phyloP scores from a whole-genome alignment of 2,113 vertebrate species.

The Pristiophorus japonicus region DNA sequence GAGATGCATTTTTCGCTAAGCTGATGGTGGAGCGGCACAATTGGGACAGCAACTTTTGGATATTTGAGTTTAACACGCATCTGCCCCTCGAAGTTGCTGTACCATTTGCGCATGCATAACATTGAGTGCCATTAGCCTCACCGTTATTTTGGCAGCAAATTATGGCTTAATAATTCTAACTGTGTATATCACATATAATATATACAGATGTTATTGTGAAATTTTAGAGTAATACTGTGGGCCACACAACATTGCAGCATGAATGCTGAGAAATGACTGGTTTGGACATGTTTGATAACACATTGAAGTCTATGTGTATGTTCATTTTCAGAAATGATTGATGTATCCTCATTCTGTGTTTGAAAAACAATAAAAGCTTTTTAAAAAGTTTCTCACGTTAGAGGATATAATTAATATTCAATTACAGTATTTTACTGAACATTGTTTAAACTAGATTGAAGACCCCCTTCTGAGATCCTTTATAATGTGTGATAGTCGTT shows the following conservation, averaged over 20 bases:
- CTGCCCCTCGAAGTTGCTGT: background rate
- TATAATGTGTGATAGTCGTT: background rate
- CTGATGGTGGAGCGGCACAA: background rate
- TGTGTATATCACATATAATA: background rate
- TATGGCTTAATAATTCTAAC: background rate
- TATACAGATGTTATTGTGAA: background rate
- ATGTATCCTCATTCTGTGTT: background rate
- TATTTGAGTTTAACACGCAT: background rate
- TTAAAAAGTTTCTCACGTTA: background rate
- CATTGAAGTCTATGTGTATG: background rate
- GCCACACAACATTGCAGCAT: background rate
- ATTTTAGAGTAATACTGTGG: background rate
- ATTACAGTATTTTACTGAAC: background rate
- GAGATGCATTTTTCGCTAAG: background rate
- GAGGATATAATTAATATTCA: constrained; percentile 16
- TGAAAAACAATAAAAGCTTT: background rate
- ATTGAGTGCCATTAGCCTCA: background rate
- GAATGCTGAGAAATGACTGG: background rate
- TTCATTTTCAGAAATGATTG: constrained; percentile 31
- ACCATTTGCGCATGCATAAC: background rate
- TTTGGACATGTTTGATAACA: constrained; percentile 19
- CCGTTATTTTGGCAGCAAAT: background rate
- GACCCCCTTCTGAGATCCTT: background rate
- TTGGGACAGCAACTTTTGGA: background rate
- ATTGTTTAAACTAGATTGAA: background rate